These are phyloP conservation scores for Eurypyga helias DNA, from an alignment of 2,113 vertebrate genomes.

Conservation along the genomic window DNA sequence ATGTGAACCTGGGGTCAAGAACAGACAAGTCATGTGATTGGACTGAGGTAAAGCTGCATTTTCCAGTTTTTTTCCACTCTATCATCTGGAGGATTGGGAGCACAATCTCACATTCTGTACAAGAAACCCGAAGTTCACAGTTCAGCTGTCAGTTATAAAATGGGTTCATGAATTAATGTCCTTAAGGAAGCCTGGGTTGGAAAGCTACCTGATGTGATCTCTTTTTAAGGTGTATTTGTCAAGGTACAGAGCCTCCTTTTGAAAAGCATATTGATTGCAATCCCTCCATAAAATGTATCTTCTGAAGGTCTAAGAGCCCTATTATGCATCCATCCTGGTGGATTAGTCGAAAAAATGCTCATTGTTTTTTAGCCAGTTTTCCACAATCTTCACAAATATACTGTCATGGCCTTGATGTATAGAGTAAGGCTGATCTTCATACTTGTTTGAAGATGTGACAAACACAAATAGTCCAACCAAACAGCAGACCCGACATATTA, in stretches of 20 bases:
- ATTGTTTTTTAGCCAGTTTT: background rate
- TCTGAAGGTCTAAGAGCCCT: background rate
- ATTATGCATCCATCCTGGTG: background rate
- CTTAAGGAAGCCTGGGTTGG: conserved; percentile 8
- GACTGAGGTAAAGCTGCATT: conserved; percentile 31
- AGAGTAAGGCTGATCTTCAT: background rate
- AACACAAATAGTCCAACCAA: background rate
- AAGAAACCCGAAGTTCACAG: conserved; percentile 7
- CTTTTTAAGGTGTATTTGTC: background rate
- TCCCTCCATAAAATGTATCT: background rate
- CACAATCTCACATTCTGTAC: background rate
- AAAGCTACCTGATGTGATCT: background rate
- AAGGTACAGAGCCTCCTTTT: background rate
- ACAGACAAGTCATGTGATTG: conserved; percentile 39
- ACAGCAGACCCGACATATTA: background rate
- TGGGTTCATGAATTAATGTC: background rate
- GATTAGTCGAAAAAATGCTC: background rate
- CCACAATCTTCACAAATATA: background rate
- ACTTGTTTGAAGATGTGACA: background rate
- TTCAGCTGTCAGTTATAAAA: conserved; percentile 39
- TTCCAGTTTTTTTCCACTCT: conserved; percentile 48
- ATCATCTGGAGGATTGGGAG: conserved; percentile 11
- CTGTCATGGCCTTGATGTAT: no score
- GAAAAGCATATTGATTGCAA: background rate
- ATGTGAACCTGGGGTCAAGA: conserved; percentile 60